phyloP scores from a whole-genome alignment of 2,888 invertebrate species.

The Archips crataeganus region DNA sequence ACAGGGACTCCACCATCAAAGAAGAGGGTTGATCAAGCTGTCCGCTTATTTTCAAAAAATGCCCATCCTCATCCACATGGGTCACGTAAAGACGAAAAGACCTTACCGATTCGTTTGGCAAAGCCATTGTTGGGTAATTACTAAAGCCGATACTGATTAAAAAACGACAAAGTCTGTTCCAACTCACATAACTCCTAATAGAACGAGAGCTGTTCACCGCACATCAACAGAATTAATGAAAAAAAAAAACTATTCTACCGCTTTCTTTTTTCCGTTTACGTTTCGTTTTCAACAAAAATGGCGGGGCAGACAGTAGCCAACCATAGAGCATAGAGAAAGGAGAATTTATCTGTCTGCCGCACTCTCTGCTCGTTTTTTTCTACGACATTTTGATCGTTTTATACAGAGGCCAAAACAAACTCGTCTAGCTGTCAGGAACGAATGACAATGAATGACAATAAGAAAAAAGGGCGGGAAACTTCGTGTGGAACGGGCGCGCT shows the following conservation, averaged over 20 bases:
- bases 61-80: constrained; percentile 89
- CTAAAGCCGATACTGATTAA: constrained; percentile 45
- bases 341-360: background rate
- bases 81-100: constrained; percentile 86
- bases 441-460: too few relatives aligned
- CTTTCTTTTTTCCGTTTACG: constrained; percentile 74
- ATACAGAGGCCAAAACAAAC: background rate
- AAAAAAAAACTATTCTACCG: constrained; percentile 62
- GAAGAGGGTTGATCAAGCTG: constrained; percentile 87
- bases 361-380: background rate
- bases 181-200: constrained; percentile 65
- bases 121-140: constrained; percentile 63
- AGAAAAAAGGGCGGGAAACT: too few relatives aligned
- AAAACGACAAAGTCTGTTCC: constrained; percentile 42
- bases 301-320: constrained; percentile 52
- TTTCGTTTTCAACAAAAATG: constrained; percentile 78
- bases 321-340: constrained; percentile 4
- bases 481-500: too few relatives aligned
- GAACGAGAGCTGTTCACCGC: constrained; percentile 53
- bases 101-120: constrained; percentile 66
- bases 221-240: constrained; percentile 58
- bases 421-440: background rate
- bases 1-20: constrained; percentile 84
- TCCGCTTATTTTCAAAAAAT: constrained; percentile 90
- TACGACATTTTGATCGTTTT: background rate